Base-by-base conservation (phyloP, 2,113 vertebrate genomes). In the Hyperoodon ampullatus region DNA sequence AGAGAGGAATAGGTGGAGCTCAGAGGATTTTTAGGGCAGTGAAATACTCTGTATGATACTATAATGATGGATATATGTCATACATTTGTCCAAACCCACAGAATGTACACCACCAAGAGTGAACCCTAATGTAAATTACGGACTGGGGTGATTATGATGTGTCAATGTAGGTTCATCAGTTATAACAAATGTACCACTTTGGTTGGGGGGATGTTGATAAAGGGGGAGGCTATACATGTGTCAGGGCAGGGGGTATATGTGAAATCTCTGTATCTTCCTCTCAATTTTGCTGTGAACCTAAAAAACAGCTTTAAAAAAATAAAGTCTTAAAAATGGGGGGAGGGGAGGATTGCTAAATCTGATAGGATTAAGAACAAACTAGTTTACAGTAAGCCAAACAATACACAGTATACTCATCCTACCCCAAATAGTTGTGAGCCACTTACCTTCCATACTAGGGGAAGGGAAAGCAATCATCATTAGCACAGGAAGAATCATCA, bases 361-460 rank as follows among this genome's bases (percentile, higher is more conserved):
- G 72, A 80, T 1, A 89, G 74, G 50, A 92, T 82, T 83, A 92
- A 94, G 86, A 77, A 63, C 15, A 55, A 81, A 71, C 55, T 82
- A 42, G 33, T 63, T 97, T 88, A 88, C 11, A 82, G 8, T 35
- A 84, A 81, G 35, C 39, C 6, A 60, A 95, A 47, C 63, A 86
- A 71, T 7, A 28, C 44, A 90, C 6, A 83, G 8, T 26, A 13
- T 23, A 86, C 18, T 84, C 74, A 28, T 26, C 53, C 66, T 90
- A 65, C 60, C 21, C 68, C 83, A 92, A 91, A 71, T 0, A 55
- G 24, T 68, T 42, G 19, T 33, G 0, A 35, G 2, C 2, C 83
- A 97, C 99, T 99, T 99, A 99, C 99, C 99, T 99, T 99, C 98
- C 98, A 99, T 94, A 82, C 98, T 98, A 0, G 97, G 98, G 96